Conservation (phyloP, 2,888 invertebrate species). For the Epistrophe eligans region DNA sequence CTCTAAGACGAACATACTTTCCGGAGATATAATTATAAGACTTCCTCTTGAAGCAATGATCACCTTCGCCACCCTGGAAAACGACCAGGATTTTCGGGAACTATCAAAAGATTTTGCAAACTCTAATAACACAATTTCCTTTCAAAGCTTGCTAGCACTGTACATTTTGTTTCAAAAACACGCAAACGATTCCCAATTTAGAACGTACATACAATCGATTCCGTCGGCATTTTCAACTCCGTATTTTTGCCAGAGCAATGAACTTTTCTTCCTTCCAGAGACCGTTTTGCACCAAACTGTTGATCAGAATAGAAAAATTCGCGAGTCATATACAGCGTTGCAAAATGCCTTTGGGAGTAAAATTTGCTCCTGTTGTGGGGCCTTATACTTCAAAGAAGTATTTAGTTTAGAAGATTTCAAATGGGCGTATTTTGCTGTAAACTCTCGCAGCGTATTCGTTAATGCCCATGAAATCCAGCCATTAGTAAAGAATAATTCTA, state of each 20-base stretch:
- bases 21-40: slow-evolving; percentile 87
- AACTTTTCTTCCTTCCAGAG: slow-evolving; percentile 86
- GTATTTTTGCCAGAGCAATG: slow-evolving; percentile 87
- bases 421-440: slow-evolving; percentile 94
- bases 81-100: slow-evolving; percentile 85
- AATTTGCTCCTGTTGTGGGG: slow-evolving; percentile 83
- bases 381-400: slow-evolving; percentile 83
- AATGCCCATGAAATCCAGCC: slow-evolving; percentile 85
- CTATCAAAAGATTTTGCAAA: slow-evolving; percentile 80
- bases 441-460: slow-evolving; percentile 93
- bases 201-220: slow-evolving; percentile 88
- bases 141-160: slow-evolving; percentile 90
- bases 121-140: slow-evolving; percentile 84
- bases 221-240: slow-evolving; percentile 88
- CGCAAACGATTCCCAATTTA: slow-evolving; percentile 86
- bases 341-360: slow-evolving; percentile 71
- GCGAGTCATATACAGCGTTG: slow-evolving; percentile 78
- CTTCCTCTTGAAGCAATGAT: slow-evolving; percentile 87
- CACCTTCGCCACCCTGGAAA: slow-evolving; percentile 86
- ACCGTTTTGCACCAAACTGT: slow-evolving; percentile 85
- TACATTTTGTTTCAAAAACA: slow-evolving; percentile 90
- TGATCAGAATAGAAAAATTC: slow-evolving; percentile 85
- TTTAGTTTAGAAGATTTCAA: slow-evolving; percentile 86
- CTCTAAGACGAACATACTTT: slow-evolving; percentile 85
- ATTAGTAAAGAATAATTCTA: slow-evolving; percentile 78